Evolutionary conservation across 2,113 vertebrate genomes (phyloP).

Genomic region (Lagenorhynchus albirostris): DNA sequence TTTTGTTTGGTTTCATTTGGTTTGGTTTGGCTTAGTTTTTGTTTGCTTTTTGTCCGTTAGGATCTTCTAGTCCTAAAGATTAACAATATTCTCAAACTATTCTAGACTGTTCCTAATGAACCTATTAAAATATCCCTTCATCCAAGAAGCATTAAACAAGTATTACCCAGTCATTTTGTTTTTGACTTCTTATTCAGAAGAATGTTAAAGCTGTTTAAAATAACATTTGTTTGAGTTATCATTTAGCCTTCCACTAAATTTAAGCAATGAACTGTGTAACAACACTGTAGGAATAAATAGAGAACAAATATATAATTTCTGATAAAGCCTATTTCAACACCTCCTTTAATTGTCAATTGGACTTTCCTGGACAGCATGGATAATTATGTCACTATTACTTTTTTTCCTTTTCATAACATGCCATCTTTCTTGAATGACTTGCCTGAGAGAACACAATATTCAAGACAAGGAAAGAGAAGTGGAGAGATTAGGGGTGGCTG

Average conservation of each 20-base stretch:
- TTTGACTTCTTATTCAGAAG: constrained; percentile 59
- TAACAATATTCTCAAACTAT: not conserved
- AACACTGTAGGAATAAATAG: constrained; percentile 39
- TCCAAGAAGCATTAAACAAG: not conserved
- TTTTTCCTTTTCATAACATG: constrained; percentile 47
- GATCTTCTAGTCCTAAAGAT: not conserved
- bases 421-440: constrained; percentile 20
- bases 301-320: constrained; percentile 64
- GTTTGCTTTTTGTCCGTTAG: not conserved
- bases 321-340: constrained; percentile 37
- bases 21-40: not conserved
- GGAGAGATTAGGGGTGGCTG: constrained; percentile 41
- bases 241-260: constrained; percentile 66
- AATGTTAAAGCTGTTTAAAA: constrained; percentile 56
- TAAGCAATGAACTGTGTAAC: constrained; percentile 45
- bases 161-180: constrained; percentile 46
- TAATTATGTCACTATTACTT: constrained; percentile 67
- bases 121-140: not conserved
- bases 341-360: constrained; percentile 68
- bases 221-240: constrained; percentile 51
- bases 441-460: constrained; percentile 56
- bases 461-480: constrained; percentile 38
- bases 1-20: not conserved
- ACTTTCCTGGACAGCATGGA: constrained; percentile 65
- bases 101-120: not conserved